A percentile compares a stretch with the other conserved stretches of the same genome.
These are phyloP conservation scores for Thoracochromis brauschi DNA, from an alignment of 2,113 vertebrate species.

Conservation along the genomic window DNA sequence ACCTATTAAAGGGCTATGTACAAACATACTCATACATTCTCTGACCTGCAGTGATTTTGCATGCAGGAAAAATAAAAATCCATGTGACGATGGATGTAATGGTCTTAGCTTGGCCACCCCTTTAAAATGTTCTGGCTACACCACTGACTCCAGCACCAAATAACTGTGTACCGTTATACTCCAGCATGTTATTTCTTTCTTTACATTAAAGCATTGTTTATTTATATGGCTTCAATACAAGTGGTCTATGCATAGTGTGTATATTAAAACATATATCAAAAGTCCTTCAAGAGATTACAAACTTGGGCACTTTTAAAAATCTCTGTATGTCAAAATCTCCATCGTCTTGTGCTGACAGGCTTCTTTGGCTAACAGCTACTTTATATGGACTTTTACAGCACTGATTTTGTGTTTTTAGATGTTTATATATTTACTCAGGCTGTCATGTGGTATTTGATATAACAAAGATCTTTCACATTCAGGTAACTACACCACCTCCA, in stretches of 20 bases:
- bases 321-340: background rate
- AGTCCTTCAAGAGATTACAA: constrained; percentile 26
- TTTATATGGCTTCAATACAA: constrained; percentile 25
- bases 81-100: background rate
- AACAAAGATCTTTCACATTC: background rate
- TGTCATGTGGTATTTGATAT: background rate
- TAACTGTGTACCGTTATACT: constrained; percentile 3
- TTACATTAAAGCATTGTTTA: constrained; percentile 26
- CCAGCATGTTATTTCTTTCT: constrained; percentile 9
- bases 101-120: background rate
- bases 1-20: background rate
- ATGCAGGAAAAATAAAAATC: background rate
- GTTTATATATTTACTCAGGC: background rate
- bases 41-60: background rate
- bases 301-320: background rate
- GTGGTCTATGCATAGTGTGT: constrained; percentile 24
- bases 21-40: background rate
- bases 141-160: constrained; percentile 15
- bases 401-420: background rate
- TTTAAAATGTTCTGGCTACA: background rate
- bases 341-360: background rate
- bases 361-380: constrained; percentile 38
- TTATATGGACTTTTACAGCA: background rate
- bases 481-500: constrained; percentile 62
- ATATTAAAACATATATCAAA: constrained; percentile 42